Evolutionary conservation across 2,888 invertebrate species (phyloP).

Genomic region (Chrysolina americana): DNA sequence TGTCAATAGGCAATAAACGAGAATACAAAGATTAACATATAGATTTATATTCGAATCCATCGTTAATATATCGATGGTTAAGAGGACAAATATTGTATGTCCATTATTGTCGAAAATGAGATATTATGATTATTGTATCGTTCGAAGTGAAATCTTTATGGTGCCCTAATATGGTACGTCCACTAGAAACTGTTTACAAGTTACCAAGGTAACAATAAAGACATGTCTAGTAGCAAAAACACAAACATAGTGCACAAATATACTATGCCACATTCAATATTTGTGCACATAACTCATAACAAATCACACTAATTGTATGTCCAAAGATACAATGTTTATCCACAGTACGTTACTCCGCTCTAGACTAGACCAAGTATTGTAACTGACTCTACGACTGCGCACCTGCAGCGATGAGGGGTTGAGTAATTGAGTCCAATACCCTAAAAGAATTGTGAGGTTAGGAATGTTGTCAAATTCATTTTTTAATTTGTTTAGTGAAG

Average conservation of each 20-base stretch:
- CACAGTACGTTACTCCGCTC: constrained; percentile 10
- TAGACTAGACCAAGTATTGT: too few relatives aligned
- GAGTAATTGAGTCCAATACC: constrained; percentile 1
- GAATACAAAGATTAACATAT: too few relatives aligned
- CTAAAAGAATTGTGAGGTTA: not conserved
- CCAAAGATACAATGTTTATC: constrained; percentile 11
- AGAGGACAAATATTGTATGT: constrained; percentile 7
- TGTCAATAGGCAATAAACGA: too few relatives aligned
- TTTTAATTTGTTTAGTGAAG: not conserved
- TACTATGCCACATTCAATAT: constrained; percentile 5
- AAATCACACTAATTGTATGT: not conserved
- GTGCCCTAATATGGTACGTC: not conserved
- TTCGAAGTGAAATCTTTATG: constrained; percentile 12
- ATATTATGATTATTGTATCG: constrained; percentile 2
- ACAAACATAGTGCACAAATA: constrained; percentile 12
- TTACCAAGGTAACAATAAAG: constrained; percentile 12
- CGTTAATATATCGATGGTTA: not conserved
- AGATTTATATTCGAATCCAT: too few relatives aligned
- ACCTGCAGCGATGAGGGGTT: not conserved
- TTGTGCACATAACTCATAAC: not conserved
- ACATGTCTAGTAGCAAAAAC: not conserved
- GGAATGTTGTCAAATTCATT: constrained; percentile 1
- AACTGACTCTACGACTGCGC: not conserved
- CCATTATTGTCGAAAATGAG: constrained; percentile 4
- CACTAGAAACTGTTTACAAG: constrained; percentile 5